These are phyloP conservation scores for Leptoclinus maculatus DNA, from an alignment of 2,797 vertebrate species.

Conservation along the genomic window DNA sequence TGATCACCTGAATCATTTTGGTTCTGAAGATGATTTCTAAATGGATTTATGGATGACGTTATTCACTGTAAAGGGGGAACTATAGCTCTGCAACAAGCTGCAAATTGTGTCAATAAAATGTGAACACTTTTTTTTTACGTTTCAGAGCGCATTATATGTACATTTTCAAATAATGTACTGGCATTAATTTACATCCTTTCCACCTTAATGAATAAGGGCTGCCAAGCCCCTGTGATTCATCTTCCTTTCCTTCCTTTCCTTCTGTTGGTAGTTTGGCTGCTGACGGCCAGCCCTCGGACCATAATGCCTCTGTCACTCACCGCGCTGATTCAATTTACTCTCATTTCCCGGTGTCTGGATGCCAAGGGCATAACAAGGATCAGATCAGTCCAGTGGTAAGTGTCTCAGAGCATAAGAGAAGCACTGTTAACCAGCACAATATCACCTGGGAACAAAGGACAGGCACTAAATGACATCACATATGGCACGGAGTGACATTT, in stretches of 20 bases:
- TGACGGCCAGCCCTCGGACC: conserved; percentile 39
- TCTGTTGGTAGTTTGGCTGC: conserved; percentile 33
- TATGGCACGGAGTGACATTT: conserved; percentile 28
- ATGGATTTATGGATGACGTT: neutral
- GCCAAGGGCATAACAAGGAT: conserved; percentile 59
- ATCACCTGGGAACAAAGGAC: conserved; percentile 38
- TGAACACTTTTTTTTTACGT: too few relatives aligned
- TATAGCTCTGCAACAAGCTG: neutral
- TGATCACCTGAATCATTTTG: neutral
- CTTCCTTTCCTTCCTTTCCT: conserved; percentile 6
- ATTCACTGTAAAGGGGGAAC: neutral
- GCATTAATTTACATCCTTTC: conserved; percentile 7
- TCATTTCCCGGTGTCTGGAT: conserved; percentile 66
- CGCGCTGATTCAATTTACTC: conserved; percentile 74
- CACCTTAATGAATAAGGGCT: conserved; percentile 14
- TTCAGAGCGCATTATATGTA: neutral
- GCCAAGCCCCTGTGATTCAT: conserved; percentile 26
- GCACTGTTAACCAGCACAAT: conserved; percentile 14
- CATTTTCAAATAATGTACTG: neutral
- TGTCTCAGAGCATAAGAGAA: conserved; percentile 33
- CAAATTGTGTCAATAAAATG: neutral
- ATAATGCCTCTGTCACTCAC: conserved; percentile 79
- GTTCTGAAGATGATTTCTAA: neutral
- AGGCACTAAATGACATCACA: conserved; percentile 17
- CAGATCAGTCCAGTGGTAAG: conserved; percentile 40